These are phyloP conservation scores for Drosophila setifemur DNA, from an alignment of 1,140 invertebrate species.

Conservation along the genomic window DNA sequence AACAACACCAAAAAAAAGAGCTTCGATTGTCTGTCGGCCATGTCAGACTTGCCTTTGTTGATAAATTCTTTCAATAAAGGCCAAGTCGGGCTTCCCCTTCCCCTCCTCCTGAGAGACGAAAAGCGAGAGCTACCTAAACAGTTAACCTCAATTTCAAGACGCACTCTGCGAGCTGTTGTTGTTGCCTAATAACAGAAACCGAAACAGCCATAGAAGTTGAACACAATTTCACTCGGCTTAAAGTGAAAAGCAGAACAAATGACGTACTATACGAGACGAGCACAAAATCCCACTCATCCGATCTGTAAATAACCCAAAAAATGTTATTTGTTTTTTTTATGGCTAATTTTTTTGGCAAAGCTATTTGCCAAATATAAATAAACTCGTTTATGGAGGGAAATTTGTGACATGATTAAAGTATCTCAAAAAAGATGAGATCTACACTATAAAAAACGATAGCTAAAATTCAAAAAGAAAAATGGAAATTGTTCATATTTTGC, in stretches of 20 bases:
- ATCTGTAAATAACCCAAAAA: constrained; percentile 36
- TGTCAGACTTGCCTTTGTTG: constrained; percentile 68
- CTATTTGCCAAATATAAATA: constrained; percentile 48
- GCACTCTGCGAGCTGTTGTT: constrained; percentile 54
- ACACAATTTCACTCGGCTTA: constrained; percentile 71
- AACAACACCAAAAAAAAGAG: constrained; percentile 55
- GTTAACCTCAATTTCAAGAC: constrained; percentile 78
- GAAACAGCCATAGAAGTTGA: constrained; percentile 51
- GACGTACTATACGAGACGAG: constrained; percentile 36
- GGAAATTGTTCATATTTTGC: too few relatives aligned
- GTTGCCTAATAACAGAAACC: constrained; percentile 65
- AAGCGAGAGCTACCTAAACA: constrained; percentile 72
- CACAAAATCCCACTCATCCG: constrained; percentile 9
- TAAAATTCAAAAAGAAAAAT: too few relatives aligned
- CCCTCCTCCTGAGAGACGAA: constrained; percentile 38
- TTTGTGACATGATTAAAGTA: constrained; percentile 43
- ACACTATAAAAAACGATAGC: too few relatives aligned
- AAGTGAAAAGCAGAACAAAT: constrained; percentile 81
- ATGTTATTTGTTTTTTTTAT: constrained; percentile 6
- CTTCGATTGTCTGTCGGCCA: constrained; percentile 39
- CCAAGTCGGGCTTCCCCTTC: constrained; percentile 48
- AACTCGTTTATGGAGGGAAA: constrained; percentile 55
- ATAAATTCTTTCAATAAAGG: constrained; percentile 79
- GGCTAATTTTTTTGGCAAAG: constrained; percentile 42
- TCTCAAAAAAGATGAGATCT: constrained; percentile 59